Evolutionary conservation across 1,140 invertebrate genomes (phyloP).

Genomic region (Drosophila pruinosa): DNA sequence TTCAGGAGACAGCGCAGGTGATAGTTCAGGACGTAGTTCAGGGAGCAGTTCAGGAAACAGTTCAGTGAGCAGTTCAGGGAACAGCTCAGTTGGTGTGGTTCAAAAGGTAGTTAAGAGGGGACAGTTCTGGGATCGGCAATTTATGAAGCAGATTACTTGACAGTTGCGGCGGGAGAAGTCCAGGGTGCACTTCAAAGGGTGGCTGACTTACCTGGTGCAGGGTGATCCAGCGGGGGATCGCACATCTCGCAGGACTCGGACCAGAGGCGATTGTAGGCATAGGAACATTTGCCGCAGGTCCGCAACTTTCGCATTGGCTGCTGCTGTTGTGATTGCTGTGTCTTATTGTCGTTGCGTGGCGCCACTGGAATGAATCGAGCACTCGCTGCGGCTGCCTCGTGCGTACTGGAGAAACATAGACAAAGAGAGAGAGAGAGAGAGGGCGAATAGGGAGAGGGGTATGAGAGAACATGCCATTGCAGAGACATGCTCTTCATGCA

Average conservation of each 20-base stretch:
- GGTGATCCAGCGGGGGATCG: conserved; percentile 68
- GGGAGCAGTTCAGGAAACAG: no score
- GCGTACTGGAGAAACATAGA: conserved; percentile 33
- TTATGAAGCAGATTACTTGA: no score
- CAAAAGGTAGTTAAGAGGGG: no score
- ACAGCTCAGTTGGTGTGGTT: no score
- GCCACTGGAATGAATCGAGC: conserved; percentile 26
- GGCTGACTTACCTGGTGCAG: conserved; percentile 23
- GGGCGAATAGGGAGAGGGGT: no score
- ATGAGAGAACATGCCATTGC: no score
- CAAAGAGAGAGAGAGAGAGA: neutral
- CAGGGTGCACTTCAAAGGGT: no score
- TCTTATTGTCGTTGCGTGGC: conserved; percentile 74
- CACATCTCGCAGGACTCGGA: conserved; percentile 91
- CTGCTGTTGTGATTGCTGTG: conserved; percentile 29
- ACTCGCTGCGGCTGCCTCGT: conserved; percentile 39
- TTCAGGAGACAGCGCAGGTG: no score
- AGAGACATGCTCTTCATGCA: neutral
- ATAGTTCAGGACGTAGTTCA: no score
- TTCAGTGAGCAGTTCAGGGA: no score
- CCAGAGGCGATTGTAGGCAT: conserved; percentile 92
- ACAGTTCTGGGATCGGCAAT: no score
- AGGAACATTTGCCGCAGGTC: conserved; percentile 94
- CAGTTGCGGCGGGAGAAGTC: no score
- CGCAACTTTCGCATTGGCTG: conserved; percentile 86